Evolutionary conservation across 2,797 vertebrate genomes (phyloP), one percentile per base, ranked within the genome.

Genomic region (Sebastes baramenuke): DNA sequence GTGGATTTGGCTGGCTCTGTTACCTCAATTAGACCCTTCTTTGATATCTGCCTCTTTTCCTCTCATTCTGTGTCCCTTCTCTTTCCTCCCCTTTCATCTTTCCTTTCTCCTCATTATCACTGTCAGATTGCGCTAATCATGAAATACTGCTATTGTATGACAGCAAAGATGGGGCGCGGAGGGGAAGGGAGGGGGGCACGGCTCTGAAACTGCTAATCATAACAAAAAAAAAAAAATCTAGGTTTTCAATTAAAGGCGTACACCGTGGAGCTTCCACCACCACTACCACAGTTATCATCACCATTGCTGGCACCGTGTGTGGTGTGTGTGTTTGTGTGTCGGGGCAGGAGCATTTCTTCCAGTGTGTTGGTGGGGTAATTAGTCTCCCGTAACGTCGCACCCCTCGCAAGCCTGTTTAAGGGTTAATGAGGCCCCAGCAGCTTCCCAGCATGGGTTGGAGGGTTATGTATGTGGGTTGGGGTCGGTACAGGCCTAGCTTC

Each of bases 351-450:
- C 62, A 36, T 71, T 71, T 88, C 77, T 78, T 72, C 60, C 90
- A 93, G 93, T 93, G 87, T 91, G 87, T 92, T 82, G 93, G 96
- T 93, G 95, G 81, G 88, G 88, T 98, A 98, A 99, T 99, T 99
- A 99, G 97, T 96, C 95, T 96, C 96, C 95, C 88, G 95, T 96
- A 97, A 97, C 95, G 94, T 95, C 92, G 95, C 96, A 95, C 95
- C 96, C 97, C 97, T 97, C 96, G 95, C 97, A 96, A 96, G 97
- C 96, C 97, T 99, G 97, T 99, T 99, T 99, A 99, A 98, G 98
- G 98, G 98, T 99, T 99, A 99, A 99, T 99, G 98, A 99, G 98
- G 97, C 98, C 97, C 96, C 96, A 96, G 97, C 97, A 97, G 97
- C 96, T 96, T 97, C 97, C 95, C 98, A 96, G 97, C 97, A 96